Base-by-base conservation (phyloP, 2,113 vertebrate genomes). In the Paradisaea rubra region DNA sequence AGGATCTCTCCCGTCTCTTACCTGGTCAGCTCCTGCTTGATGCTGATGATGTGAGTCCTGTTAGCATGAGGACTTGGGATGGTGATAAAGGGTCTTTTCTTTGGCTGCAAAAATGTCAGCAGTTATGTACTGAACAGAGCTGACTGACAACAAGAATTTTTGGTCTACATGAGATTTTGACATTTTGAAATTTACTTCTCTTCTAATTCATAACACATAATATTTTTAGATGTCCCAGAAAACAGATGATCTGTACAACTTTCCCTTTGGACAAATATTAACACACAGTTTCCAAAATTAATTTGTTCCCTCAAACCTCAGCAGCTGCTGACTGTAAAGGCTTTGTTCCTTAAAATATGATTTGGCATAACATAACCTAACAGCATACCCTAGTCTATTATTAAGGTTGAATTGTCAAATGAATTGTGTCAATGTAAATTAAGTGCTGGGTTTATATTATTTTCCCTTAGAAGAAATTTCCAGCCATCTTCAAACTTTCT, bases 221-320 rank as follows among this genome's bases (percentile, higher is more conserved):
- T 52, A 93, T 94, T 70, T 91, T 89, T 79, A 90, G 79, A 83
- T 53, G 68, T 77, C 68, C 80, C 86, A 86, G 71, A 88, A 88
- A 92, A 72, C 59, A 87, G 72, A 78, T 3, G 5, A 91, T 94
- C 56, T 72, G 49, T 60, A 50, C 44, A 63, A 56, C 25, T 28
- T 80, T 88, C 71, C 57, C 76, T 87, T 87, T 68, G 56, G 81
- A 94, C 88, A 94, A 72, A 52, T 23, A 70, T 78, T 74, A 81
- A 74, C n/a, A 41, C 31, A n/a, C 16, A n/a, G 76, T 72, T 95
- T 92, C 66, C 47, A 69, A 86, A 93, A 86, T 33, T 21, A 83
- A 82, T 92, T 83, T 91, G n/a, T 94, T 86, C 77, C 78, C 70
- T 87, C 33, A 13, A 88, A 89, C 57, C 53, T 93, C 74, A 56